Conservation (phyloP, 2,888 invertebrate genomes). For the Clanis bilineata region DNA sequence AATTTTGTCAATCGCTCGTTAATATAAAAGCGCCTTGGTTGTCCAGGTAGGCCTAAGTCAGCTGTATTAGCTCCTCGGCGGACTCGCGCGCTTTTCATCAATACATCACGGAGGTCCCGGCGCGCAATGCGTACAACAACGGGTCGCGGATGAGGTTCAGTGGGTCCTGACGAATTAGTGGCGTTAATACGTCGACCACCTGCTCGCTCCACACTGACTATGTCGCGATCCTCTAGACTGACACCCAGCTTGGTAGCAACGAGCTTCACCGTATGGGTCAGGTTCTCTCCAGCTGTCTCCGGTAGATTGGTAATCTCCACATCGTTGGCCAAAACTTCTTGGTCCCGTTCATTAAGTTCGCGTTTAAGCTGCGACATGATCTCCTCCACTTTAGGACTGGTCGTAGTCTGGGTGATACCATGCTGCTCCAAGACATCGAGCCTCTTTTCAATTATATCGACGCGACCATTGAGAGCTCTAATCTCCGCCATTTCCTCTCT, state of each 20-base stretch:
- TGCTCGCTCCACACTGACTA: conserved; percentile 15
- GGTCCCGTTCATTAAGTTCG: conserved; percentile 17
- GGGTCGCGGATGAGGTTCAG: not conserved
- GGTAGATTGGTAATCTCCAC: conserved; percentile 16
- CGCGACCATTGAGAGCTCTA: not conserved
- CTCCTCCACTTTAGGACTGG: too few species aligned
- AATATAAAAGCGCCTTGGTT: not conserved
- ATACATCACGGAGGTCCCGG: not conserved
- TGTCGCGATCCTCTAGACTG: conserved; percentile 6
- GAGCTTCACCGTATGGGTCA: not conserved
- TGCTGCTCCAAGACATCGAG: not conserved
- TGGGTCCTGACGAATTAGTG: not conserved
- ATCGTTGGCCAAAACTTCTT: conserved; percentile 13
- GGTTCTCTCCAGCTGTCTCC: conserved; percentile 6
- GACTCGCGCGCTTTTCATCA: not conserved
- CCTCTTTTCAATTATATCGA: not conserved
- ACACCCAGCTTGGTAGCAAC: conserved; percentile 14
- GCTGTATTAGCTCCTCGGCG: not conserved
- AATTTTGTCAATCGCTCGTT: not conserved
- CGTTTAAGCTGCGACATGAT: not conserved
- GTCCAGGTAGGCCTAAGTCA: not conserved
- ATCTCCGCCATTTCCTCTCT: not conserved
- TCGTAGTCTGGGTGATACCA: too few species aligned
- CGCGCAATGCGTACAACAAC: not conserved
- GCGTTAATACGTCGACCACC: not conserved